phyloP scores from a whole-genome alignment of 1,140 invertebrate species.

The Holcopasites calliopsidis region DNA sequence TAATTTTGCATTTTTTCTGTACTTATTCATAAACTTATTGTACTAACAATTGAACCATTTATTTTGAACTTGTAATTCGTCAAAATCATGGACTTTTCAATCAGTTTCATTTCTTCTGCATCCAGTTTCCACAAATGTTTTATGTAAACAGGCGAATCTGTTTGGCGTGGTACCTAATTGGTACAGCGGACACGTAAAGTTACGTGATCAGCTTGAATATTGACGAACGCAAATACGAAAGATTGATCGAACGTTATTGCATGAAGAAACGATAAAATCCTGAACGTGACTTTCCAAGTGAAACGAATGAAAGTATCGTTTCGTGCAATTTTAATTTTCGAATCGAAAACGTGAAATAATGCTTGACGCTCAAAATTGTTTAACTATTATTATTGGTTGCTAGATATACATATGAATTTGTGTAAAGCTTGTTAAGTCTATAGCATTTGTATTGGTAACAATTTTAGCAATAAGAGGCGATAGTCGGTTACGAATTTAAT shows the following conservation, averaged over 20 bases:
- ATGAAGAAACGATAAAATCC: background rate
- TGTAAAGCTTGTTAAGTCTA: no score
- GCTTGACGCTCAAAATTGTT: no score
- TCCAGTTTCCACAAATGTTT: background rate
- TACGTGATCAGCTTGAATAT: constrained; percentile 32
- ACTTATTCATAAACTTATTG: no score
- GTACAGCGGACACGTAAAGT: constrained; percentile 6
- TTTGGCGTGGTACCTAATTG: constrained; percentile 11
- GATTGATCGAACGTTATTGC: constrained; percentile 17
- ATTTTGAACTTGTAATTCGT: background rate
- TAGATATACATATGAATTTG: no score
- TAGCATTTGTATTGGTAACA: no score
- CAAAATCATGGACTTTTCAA: background rate
- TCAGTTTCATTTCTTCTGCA: background rate
- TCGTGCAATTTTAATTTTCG: no score
- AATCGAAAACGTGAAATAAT: no score
- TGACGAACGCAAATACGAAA: constrained; percentile 12
- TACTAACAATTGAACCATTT: no score
- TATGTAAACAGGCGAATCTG: background rate
- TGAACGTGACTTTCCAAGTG: background rate
- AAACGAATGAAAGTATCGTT: background rate
- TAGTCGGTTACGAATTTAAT: no score
- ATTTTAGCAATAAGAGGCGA: no score
- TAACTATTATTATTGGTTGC: no score
- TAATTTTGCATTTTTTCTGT: no score